These are phyloP conservation scores for Cephalopholis sonnerati DNA, from an alignment of 2,113 vertebrate genomes.

Conservation along the genomic window DNA sequence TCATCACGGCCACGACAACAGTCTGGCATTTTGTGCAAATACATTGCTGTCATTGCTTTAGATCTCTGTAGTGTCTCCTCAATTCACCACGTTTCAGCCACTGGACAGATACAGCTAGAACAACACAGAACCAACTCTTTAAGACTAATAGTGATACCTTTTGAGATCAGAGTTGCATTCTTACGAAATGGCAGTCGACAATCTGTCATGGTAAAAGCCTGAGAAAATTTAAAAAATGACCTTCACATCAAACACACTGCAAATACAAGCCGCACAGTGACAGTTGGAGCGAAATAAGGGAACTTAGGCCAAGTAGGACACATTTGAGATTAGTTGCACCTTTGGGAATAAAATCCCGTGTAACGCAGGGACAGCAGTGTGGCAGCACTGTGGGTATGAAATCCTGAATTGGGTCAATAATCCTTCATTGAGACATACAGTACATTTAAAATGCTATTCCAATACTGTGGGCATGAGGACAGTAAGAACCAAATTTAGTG, in stretches of 20 bases:
- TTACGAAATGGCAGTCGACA: not conserved
- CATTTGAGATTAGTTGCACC: constrained; percentile 50
- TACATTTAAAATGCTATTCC: not conserved
- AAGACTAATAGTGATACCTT: not conserved
- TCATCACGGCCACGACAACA: not conserved
- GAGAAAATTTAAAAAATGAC: not conserved
- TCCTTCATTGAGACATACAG: not conserved
- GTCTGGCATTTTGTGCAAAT: not conserved
- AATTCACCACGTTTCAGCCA: not conserved
- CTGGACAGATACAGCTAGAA: not conserved
- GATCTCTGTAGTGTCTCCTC: not conserved
- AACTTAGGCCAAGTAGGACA: constrained; percentile 52
- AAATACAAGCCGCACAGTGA: constrained; percentile 1
- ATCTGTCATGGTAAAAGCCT: not conserved
- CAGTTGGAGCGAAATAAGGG: constrained; percentile 31
- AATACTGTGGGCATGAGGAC: not conserved
- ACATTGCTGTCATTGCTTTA: not conserved
- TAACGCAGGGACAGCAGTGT: constrained; percentile 2
- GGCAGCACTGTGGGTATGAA: constrained; percentile 13
- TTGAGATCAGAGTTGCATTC: not conserved
- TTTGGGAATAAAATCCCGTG: constrained; percentile 55
- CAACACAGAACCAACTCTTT: not conserved
- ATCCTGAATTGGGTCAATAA: constrained; percentile 20
- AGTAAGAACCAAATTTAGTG: not conserved
- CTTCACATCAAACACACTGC: not conserved